These are phyloP conservation scores for Pogona vitticeps DNA, from an alignment of 2,113 vertebrate species.

Conservation along the genomic window DNA sequence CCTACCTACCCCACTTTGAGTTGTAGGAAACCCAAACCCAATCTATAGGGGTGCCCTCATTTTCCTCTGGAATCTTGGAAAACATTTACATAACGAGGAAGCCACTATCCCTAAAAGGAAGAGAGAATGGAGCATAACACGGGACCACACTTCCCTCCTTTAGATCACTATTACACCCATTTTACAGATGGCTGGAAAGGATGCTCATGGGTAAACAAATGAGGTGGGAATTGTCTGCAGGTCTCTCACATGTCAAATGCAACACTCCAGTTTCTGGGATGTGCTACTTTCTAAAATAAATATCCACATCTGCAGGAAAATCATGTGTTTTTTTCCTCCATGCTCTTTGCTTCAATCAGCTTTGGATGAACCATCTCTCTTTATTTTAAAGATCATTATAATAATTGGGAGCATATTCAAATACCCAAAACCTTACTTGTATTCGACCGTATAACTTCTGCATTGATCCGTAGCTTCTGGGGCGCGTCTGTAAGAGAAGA, in stretches of 20 bases:
- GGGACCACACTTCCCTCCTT: not conserved
- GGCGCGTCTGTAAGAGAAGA: constrained; percentile 9
- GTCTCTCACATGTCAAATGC: not conserved
- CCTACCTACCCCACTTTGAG: too few relatives aligned
- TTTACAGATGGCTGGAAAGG: not conserved
- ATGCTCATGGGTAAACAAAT: not conserved
- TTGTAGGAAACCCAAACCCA: too few relatives aligned
- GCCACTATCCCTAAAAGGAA: too few relatives aligned
- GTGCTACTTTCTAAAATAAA: not conserved
- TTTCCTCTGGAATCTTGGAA: too few relatives aligned
- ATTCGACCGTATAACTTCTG: fast-evolving
- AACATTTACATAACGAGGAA: too few relatives aligned
- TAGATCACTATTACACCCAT: not conserved
- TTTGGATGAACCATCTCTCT: not conserved
- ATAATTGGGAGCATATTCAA: not conserved
- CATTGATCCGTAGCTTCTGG: not conserved
- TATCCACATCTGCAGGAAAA: too few relatives aligned
- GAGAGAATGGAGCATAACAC: too few relatives aligned
- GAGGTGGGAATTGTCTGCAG: not conserved
- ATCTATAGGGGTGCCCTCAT: too few relatives aligned
- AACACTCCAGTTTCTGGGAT: not conserved
- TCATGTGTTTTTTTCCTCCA: not conserved
- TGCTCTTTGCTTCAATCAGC: not conserved
- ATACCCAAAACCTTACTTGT: not conserved
- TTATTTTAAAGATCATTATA: not conserved